phyloP scores from a whole-genome alignment of 2,797 vertebrate genomes.

The Aphelocoma californica region DNA sequence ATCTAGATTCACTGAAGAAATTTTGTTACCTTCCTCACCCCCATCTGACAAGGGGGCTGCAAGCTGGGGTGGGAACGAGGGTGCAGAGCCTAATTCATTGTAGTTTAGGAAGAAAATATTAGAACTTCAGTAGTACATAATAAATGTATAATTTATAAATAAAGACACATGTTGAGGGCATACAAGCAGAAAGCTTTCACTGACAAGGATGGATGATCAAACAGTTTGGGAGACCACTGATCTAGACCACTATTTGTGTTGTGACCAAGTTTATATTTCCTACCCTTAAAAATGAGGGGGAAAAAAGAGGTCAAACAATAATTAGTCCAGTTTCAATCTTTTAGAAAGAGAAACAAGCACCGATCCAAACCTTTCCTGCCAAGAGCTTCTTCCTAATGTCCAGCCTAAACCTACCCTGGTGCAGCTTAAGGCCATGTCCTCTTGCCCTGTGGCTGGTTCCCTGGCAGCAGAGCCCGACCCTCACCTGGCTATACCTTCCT shows the following conservation, averaged over 20 bases:
- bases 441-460: background rate
- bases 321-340: background rate
- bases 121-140: background rate
- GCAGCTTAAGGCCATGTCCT: background rate
- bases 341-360: background rate
- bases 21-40: background rate
- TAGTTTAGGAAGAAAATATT: background rate
- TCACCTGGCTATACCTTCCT: too few relatives aligned
- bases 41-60: background rate
- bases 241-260: background rate
- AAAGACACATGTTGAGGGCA: background rate
- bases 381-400: background rate
- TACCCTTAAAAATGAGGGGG: background rate
- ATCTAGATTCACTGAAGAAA: background rate
- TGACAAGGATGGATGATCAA: background rate
- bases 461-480: accelerated
- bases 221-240: background rate
- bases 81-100: background rate
- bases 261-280: background rate
- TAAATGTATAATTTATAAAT: background rate
- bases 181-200: background rate
- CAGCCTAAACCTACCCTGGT: accelerated
- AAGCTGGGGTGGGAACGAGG: background rate
- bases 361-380: background rate
- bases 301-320: background rate